Percentiles rank a stretch among this genome's conserved stretches.
phyloP scores from a whole-genome alignment of 1,140 invertebrate genomes.

The Ditylenchus dipsaci region DNA sequence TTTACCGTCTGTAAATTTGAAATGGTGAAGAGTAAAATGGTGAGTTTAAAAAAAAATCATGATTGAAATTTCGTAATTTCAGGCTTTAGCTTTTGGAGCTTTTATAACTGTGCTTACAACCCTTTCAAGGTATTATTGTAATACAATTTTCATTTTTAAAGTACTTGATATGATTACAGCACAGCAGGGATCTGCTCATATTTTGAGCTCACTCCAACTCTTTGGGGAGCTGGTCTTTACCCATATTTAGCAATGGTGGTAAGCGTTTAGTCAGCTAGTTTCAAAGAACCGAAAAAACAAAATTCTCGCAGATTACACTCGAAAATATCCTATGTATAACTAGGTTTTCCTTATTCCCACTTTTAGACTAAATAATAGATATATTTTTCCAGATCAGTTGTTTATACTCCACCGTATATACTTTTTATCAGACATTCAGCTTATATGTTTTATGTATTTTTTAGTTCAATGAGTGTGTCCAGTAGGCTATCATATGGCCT shows the following conservation, averaged over 20 bases:
- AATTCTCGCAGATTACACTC: constrained; percentile 58
- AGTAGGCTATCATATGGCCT: constrained; percentile 46
- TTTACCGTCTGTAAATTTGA: constrained; percentile 68
- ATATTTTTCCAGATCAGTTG: constrained; percentile 39
- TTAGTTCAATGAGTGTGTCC: constrained; percentile 38
- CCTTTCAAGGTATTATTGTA: constrained; percentile 64
- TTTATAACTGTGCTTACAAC: constrained; percentile 81
- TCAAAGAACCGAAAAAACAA: no score
- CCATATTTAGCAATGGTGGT: constrained; percentile 90
- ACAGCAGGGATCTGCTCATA: constrained; percentile 87
- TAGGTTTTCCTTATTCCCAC: constrained; percentile 21
- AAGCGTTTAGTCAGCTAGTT: constrained; percentile 60
- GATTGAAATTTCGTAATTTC: no score
- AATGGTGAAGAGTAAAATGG: constrained; percentile 77
- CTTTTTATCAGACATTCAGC: no score
- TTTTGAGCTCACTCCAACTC: constrained; percentile 68
- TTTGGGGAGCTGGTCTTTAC: constrained; percentile 70
- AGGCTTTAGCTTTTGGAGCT: constrained; percentile 78
- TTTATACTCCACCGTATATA: constrained; percentile 42
- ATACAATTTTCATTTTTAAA: background rate
- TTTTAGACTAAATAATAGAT: constrained; percentile 5
- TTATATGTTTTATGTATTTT: no score
- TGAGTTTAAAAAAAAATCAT: no score
- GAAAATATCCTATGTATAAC: constrained; percentile 77
- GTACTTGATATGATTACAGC: constrained; percentile 61